Percentiles rank a stretch among this genome's conserved stretches.
Conservation (phyloP, 2,888 invertebrate species). For the Pseudococcus viburni region DNA sequence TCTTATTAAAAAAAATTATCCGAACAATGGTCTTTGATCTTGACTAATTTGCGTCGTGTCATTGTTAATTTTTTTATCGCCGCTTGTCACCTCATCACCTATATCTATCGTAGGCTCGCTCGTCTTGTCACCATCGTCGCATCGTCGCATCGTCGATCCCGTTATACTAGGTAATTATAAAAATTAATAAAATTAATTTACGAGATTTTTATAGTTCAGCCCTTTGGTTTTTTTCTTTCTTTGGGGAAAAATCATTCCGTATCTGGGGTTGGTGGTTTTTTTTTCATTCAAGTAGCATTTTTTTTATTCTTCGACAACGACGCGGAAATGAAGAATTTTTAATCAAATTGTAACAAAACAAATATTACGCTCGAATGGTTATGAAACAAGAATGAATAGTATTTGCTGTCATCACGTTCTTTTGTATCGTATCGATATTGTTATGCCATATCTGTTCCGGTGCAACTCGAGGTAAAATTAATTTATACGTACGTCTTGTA, state of each 20-base stretch:
- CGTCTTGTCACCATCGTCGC: no score
- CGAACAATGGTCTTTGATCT: conserved; percentile 24
- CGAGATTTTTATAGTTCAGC: neutral
- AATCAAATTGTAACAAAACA: conserved; percentile 27
- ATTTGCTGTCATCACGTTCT: neutral
- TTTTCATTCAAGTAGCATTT: neutral
- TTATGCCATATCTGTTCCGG: neutral
- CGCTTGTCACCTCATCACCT: neutral
- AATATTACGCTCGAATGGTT: conserved; percentile 9
- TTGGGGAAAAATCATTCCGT: neutral
- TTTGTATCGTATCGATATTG: neutral
- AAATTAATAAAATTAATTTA: neutral
- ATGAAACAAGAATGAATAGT: neutral
- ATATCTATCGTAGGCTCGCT: neutral
- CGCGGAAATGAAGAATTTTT: conserved; percentile 7
- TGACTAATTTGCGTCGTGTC: neutral
- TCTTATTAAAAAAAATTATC: neutral
- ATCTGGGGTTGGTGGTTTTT: neutral
- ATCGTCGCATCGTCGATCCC: no score
- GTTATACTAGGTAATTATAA: neutral
- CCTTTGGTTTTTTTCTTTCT: neutral
- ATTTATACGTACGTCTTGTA: neutral
- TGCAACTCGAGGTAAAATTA: neutral
- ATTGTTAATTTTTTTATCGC: conserved; percentile 6
- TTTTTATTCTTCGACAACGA: neutral